Conservation (phyloP, 2,113 vertebrate species). For the Sterna hirundo region DNA sequence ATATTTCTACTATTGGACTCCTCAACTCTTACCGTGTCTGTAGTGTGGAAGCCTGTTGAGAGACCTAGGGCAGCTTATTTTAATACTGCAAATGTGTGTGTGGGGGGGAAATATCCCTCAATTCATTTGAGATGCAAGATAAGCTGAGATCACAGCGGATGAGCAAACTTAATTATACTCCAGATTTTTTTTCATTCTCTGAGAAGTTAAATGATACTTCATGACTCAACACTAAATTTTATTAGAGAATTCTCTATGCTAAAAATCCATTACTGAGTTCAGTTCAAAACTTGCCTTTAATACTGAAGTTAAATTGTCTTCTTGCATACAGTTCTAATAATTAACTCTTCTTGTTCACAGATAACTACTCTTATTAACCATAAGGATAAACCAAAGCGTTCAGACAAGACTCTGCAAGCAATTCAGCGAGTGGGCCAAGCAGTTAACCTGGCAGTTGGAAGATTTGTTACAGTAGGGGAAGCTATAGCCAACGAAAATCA, state of each 20-base stretch:
- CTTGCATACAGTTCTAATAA: conserved; percentile 1
- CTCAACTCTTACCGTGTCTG: neutral
- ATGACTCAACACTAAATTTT: neutral
- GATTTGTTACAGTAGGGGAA: conserved; percentile 95
- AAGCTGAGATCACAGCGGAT: neutral
- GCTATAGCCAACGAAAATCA: conserved; percentile 94
- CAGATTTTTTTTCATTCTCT: neutral
- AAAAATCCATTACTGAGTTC: neutral
- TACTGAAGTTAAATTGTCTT: neutral
- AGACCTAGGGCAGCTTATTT: neutral
- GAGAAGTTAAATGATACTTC: neutral
- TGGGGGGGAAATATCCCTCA: neutral
- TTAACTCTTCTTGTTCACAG: conserved; percentile 74
- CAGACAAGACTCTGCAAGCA: conserved; percentile 91
- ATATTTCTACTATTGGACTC: neutral
- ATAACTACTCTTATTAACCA: conserved; percentile 98
- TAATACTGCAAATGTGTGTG: neutral
- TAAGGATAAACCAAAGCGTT: conserved; percentile 96
- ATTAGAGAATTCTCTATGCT: neutral
- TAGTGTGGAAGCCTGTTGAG: neutral
- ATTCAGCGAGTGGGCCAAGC: conserved; percentile 95
- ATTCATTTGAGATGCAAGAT: neutral
- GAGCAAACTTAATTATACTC: neutral
- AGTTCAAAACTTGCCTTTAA: neutral
- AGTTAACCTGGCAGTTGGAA: conserved; percentile 90